phyloP scores from a whole-genome alignment of 2,113 vertebrate genomes.

The Callipepla squamata region DNA sequence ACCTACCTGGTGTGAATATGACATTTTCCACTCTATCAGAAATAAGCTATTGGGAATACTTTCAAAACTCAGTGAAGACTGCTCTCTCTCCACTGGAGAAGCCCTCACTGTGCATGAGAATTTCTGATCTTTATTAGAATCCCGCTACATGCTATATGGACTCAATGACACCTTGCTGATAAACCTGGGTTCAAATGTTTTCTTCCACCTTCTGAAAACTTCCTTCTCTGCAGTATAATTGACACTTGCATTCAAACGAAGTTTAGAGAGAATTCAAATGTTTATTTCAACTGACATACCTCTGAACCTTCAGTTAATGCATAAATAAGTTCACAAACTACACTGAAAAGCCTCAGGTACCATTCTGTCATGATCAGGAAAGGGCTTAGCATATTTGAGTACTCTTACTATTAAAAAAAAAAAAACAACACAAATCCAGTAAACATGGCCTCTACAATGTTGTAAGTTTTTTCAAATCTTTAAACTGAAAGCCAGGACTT shows the following conservation, averaged over 20 bases:
- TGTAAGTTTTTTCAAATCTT: background rate
- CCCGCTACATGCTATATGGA: background rate
- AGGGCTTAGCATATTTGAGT: background rate
- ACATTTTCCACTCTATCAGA: background rate
- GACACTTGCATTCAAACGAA: background rate
- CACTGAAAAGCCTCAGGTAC: background rate
- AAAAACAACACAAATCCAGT: rapidly evolving
- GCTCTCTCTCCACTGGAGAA: background rate
- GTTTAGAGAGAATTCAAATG: background rate
- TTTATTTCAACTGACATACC: background rate
- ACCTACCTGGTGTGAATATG: background rate
- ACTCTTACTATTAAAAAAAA: background rate
- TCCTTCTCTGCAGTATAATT: background rate
- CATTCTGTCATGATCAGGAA: background rate
- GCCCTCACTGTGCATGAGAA: background rate
- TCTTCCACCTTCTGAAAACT: background rate
- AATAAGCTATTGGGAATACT: background rate
- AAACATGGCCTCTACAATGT: background rate
- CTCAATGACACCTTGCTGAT: background rate
- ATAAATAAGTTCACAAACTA: background rate
- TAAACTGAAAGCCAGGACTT: background rate
- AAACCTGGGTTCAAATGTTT: background rate
- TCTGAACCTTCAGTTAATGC: background rate
- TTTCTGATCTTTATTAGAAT: background rate
- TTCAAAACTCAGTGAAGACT: background rate